Evolutionary conservation across 1,140 invertebrate genomes (phyloP), one percentile per base, ranked within the genome.

Genomic region (Babylonia areolata): DNA sequence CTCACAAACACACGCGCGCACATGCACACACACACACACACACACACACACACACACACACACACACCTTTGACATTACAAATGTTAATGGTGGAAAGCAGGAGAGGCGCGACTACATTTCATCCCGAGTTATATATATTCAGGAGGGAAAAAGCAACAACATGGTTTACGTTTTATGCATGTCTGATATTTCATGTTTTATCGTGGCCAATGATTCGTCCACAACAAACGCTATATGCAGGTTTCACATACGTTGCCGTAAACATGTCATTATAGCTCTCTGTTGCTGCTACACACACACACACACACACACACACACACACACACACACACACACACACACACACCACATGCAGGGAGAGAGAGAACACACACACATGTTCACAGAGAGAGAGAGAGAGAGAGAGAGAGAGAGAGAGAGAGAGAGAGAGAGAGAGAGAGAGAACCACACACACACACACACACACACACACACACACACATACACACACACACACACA

Each of bases 11-110:
- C 58, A 31, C 58, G 28, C 58, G 28, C 20, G 23, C 2, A 69
- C 58, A 69, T 6, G 28, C 58, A 69, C 58, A 6, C 58, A 69
- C 20, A 69, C 58, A 69, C 58, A 69, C 46, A 51, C 2, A n/a
- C n/a, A n/a, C n/a, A n/a, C n/a, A n/a, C n/a, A n/a, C n/a, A 51
- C 20, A 69, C 58, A 69, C 58, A 69, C 58, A n/a, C 58, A 69
- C 58, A 28, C 58, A 64, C 58, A 64, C n/a, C n/a, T n/a, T n/a
- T n/a, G n/a, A n/a, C n/a, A n/a, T n/a, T n/a, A n/a, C n/a, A n/a
- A n/a, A n/a, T n/a, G n/a, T n/a, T n/a, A n/a, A n/a, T n/a, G n/a
- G n/a, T n/a, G n/a, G n/a, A n/a, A n/a, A n/a, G n/a, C n/a, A n/a
- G n/a, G n/a, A n/a, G n/a, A n/a, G n/a, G n/a, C n/a, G n/a, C n/a